Evolutionary conservation across 2,888 invertebrate species (phyloP).

Genomic region (Coleophora flavipennella): DNA sequence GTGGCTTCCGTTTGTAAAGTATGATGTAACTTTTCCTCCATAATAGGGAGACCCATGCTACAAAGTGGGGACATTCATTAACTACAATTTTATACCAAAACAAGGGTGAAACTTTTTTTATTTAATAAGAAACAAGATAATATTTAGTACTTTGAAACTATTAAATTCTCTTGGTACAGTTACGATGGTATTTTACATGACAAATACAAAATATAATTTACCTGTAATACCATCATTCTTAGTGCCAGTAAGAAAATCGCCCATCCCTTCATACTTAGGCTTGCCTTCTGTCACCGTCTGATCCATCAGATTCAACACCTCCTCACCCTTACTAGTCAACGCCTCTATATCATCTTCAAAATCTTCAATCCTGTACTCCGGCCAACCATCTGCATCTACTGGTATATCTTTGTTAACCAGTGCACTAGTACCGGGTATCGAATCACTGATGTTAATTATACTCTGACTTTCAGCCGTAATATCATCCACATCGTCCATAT

Average conservation of each 20-base stretch:
- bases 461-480: conserved; percentile 23
- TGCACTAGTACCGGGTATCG: conserved; percentile 29
- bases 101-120: too few relatives aligned
- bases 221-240: conserved; percentile 79
- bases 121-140: too few relatives aligned
- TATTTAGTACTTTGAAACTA: too few relatives aligned
- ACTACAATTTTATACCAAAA: too few relatives aligned
- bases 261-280: conserved; percentile 57
- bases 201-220: conserved; percentile 15
- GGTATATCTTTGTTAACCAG: conserved; percentile 29
- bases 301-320: conserved; percentile 40
- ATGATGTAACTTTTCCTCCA: too few relatives aligned
- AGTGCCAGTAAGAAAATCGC: conserved; percentile 72
- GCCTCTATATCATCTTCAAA: conserved; percentile 46
- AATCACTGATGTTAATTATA: conserved; percentile 40
- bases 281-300: conserved; percentile 27
- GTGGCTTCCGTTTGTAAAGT: too few relatives aligned
- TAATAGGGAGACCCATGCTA: too few relatives aligned
- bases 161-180: too few relatives aligned
- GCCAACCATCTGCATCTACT: conserved; percentile 73
- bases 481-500: conserved; percentile 39
- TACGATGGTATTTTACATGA: too few relatives aligned
- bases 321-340: conserved; percentile 18
- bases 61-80: too few relatives aligned
- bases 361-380: conserved; percentile 61